Base-by-base conservation (phyloP, 1,140 invertebrate species). In the Helicoverpa zea region DNA sequence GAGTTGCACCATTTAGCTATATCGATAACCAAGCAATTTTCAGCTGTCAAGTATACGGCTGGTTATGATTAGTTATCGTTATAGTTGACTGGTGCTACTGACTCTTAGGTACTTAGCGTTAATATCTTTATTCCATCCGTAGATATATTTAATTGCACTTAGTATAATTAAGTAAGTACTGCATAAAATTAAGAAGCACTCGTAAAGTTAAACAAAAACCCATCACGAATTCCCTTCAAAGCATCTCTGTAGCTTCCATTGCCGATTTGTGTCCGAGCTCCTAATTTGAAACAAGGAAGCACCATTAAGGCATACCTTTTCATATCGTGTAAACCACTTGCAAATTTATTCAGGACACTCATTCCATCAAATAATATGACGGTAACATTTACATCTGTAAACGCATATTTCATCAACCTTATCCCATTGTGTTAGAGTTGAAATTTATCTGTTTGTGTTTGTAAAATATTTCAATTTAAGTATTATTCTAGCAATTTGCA, bases 301-400 rank as follows among this genome's bases (percentile, higher is more conserved):
- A 63, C 81, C 85, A 83, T 88, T 87, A 86, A 87, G 85, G 81
- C 83, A 85, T 83, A 86, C 83, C 82, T 85, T 81, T 82, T 79
- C 82, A 81, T 83, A 83, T 83, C 83, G 74, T 86, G 82, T 82
- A 87, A 87, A 87, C 80, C 85, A 86, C 82, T 89, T 88, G 88
- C 85, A 89, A 89, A 88, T 89, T 84, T 89, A 89, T 89, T 86
- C 88, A 88, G 80, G 80, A 84, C 87, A 87, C 87, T 86, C 86
- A 83, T 88, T 84, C 80, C 86, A 81, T 87, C 86, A 86, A 86
- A 87, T 84, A 83, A 84, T 84, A 85, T 86, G 68, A 73, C 78
- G 74, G 75, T 78, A 79, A 84, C 78, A 78, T 84, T 84, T 83
- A 79, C 79, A 82, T 84, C 82, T 61, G 30, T 10, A 52, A 11